Conservation (phyloP, 92 coral and sea anemone species). For the Palythoa grandiflora region DNA sequence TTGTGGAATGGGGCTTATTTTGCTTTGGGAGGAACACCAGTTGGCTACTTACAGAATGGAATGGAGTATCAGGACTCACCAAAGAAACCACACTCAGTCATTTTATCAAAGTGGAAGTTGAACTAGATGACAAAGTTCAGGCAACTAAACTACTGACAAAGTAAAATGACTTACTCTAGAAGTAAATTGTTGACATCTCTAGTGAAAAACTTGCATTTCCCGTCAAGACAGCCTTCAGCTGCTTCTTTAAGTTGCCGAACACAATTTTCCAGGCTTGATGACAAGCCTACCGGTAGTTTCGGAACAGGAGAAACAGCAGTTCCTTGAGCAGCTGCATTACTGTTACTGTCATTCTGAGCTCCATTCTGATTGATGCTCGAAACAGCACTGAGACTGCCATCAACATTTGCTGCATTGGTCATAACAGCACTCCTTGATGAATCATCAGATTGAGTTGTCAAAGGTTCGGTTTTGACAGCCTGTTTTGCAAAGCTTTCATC, state of each 20-base stretch:
- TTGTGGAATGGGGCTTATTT: too few species aligned
- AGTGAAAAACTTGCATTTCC: conserved; percentile 97
- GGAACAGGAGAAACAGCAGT: conserved; percentile 51
- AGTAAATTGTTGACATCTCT: conserved; percentile 94
- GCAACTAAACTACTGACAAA: neutral
- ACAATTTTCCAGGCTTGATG: conserved; percentile 77
- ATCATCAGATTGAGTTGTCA: neutral
- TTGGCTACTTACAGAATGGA: too few species aligned
- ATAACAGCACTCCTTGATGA: neutral
- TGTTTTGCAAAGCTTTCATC: conserved; percentile 37
- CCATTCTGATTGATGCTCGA: conserved; percentile 67
- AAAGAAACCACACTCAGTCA: too few species aligned
- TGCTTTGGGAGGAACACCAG: too few species aligned
- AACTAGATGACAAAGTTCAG: too few species aligned
- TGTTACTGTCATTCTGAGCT: conserved; percentile 24
- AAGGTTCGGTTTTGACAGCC: conserved; percentile 23
- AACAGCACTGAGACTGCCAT: neutral
- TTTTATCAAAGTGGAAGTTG: too few species aligned
- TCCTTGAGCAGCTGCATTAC: conserved; percentile 12
- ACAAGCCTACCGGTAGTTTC: conserved; percentile 83
- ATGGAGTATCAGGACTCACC: too few species aligned
- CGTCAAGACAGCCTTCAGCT: conserved; percentile 85
- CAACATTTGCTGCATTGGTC: conserved; percentile 13
- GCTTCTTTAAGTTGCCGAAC: conserved; percentile 88
- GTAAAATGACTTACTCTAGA: conserved; percentile 75